Conservation (phyloP, 2,888 invertebrate genomes). For the Rhagophthalmus giganteus region DNA sequence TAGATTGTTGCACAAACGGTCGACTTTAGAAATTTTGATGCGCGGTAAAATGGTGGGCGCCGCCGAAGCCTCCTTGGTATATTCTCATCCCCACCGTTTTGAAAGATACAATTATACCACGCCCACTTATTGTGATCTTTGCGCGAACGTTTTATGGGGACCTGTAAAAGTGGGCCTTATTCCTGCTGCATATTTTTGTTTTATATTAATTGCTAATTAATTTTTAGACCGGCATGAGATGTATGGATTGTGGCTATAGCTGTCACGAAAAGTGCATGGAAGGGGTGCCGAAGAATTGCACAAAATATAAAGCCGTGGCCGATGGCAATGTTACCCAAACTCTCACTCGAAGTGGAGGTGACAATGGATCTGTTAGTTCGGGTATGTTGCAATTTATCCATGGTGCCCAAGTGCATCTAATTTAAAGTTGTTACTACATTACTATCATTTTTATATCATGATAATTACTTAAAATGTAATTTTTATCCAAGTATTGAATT, state of each 20-base stretch:
- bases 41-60: constrained; percentile 67
- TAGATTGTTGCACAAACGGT: constrained; percentile 82
- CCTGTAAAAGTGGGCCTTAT: constrained; percentile 72
- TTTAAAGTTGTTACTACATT: no score
- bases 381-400: constrained; percentile 48
- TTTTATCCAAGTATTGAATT: no score
- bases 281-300: constrained; percentile 83
- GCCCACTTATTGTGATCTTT: constrained; percentile 87
- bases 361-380: constrained; percentile 72
- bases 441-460: no score
- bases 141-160: constrained; percentile 88
- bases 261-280: constrained; percentile 95
- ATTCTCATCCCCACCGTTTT: constrained; percentile 79
- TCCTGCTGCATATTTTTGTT: constrained; percentile 14
- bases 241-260: constrained; percentile 92
- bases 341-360: constrained; percentile 60
- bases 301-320: constrained; percentile 68
- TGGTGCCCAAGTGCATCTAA: neutral
- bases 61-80: constrained; percentile 60
- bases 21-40: constrained; percentile 87
- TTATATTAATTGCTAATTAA: constrained; percentile 21
- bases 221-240: constrained; percentile 58
- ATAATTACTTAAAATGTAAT: no score
- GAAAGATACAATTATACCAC: constrained; percentile 86
- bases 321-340: constrained; percentile 50